These are phyloP conservation scores for Ahaetulla prasina DNA, from an alignment of 2,113 vertebrate genomes.

Conservation along the genomic window DNA sequence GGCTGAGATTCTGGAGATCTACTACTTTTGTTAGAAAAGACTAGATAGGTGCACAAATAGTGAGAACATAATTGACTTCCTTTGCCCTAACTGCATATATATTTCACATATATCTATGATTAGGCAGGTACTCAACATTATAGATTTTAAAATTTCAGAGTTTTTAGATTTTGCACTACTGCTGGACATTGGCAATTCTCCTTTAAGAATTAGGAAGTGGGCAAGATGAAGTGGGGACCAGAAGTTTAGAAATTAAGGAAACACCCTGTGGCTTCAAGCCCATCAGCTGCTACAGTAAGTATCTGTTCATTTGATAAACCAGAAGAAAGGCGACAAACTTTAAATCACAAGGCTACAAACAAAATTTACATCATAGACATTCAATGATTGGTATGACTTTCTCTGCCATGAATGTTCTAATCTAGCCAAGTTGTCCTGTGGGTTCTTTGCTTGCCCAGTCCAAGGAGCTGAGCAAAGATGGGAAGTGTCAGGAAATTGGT, in stretches of 20 bases:
- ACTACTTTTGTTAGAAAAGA: not conserved
- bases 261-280: not conserved
- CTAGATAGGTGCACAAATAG: not conserved
- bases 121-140: not conserved
- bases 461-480: not conserved
- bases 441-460: not conserved
- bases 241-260: not conserved
- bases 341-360: not conserved
- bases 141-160: not conserved
- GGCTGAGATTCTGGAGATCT: not conserved
- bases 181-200: not conserved
- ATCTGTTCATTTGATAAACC: not conserved
- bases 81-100: not conserved
- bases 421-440: not conserved
- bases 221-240: not conserved
- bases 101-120: not conserved
- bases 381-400: not conserved
- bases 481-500: not conserved
- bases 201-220: not conserved
- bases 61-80: not conserved
- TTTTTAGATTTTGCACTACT: not conserved
- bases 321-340: not conserved
- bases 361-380: not conserved
- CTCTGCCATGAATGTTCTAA: not conserved
- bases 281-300: not conserved